Conservation (phyloP, 2,113 vertebrate genomes). For the Gallinago media region DNA sequence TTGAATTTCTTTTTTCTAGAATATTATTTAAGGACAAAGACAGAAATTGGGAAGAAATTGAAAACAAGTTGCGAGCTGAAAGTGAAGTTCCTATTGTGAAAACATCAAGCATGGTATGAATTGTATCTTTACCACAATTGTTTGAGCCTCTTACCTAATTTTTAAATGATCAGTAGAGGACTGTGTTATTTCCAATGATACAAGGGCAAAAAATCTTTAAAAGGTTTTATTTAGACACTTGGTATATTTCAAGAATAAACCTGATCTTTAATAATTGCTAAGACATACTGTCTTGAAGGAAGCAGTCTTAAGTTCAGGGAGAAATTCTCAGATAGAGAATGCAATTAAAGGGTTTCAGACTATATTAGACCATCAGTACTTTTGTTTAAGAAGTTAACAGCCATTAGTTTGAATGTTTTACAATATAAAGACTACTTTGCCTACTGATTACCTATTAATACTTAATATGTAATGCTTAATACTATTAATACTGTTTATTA, state of each 20-base stretch:
- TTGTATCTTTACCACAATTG: not conserved
- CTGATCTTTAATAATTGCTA: not conserved
- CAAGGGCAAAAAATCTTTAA: not conserved
- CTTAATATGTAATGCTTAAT: not conserved
- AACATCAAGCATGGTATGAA: slow-evolving; percentile 94
- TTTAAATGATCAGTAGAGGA: not conserved
- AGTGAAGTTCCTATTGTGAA: slow-evolving; percentile 94
- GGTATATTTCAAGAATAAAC: not conserved
- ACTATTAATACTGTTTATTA: not conserved
- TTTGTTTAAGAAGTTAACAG: not conserved
- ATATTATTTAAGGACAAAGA: slow-evolving; percentile 98
- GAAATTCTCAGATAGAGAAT: not conserved
- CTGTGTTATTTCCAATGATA: not conserved
- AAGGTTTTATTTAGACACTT: not conserved
- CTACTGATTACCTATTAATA: not conserved
- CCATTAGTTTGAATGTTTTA: not conserved
- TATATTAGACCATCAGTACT: not conserved
- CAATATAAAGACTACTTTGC: not conserved
- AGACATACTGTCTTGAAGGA: not conserved
- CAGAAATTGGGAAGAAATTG: slow-evolving; percentile 97
- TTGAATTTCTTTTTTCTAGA: slow-evolving; percentile 76
- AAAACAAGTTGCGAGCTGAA: slow-evolving; percentile 90
- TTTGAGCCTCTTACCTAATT: not conserved
- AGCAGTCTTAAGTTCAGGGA: not conserved
- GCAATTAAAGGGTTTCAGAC: not conserved